These are phyloP conservation scores for Copidosoma floridanum DNA, from an alignment of 1,140 invertebrate genomes.

Conservation along the genomic window DNA sequence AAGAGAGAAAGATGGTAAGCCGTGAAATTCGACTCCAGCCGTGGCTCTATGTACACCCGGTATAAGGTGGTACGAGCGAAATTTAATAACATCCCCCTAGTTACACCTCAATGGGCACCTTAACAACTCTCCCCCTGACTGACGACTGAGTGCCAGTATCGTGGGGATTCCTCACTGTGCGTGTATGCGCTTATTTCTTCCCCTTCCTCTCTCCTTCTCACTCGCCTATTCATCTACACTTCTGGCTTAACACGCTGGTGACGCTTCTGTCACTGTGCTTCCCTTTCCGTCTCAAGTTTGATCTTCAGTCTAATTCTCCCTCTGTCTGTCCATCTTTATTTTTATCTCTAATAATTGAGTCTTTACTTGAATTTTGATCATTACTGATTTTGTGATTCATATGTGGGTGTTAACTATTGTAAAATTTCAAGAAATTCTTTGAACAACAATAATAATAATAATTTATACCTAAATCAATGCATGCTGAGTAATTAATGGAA, in stretches of 20 bases:
- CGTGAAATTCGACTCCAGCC: slow-evolving; percentile 25
- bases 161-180: slow-evolving; percentile 51
- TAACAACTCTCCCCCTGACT: slow-evolving; percentile 52
- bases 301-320: too few species aligned
- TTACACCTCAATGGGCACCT: slow-evolving; percentile 59
- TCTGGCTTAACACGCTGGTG: slow-evolving; percentile 4
- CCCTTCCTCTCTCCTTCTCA: slow-evolving; percentile 1
- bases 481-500: too few species aligned
- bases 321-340: background rate
- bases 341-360: background rate
- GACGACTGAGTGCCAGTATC: background rate
- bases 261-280: background rate
- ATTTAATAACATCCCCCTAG: slow-evolving; percentile 60
- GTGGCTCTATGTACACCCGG: slow-evolving; percentile 17
- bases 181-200: too few species aligned
- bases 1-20: background rate
- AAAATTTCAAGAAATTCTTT: too few species aligned
- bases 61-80: slow-evolving; percentile 49
- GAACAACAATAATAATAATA: too few species aligned
- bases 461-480: too few species aligned
- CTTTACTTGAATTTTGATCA: too few species aligned
- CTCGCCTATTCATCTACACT: slow-evolving; percentile 21
- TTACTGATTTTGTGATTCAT: too few species aligned
- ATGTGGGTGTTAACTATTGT: too few species aligned
- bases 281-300: background rate